Conservation (phyloP, 2,113 vertebrate species). For the Sphaerodactylus townsendi region DNA sequence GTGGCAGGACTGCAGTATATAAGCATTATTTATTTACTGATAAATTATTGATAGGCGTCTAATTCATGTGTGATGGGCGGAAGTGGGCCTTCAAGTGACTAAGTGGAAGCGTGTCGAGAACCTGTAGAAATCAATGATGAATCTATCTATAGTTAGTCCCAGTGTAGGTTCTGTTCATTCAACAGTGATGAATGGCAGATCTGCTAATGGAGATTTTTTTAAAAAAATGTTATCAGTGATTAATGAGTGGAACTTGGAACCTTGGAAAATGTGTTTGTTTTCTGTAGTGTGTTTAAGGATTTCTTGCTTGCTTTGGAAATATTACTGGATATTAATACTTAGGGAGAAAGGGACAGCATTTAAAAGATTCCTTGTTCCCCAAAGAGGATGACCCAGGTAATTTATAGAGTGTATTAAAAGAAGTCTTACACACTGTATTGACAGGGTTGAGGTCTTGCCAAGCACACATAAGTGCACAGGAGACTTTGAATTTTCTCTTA, state of each 20-base stretch:
- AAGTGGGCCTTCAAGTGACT: conserved; percentile 27
- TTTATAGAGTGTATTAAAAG: neutral
- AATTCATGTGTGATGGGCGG: conserved; percentile 43
- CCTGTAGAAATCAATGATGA: conserved; percentile 18
- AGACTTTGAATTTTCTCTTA: neutral
- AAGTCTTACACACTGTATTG: neutral
- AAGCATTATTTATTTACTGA: conserved; percentile 37
- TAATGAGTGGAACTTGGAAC: neutral
- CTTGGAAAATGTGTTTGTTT: conserved; percentile 1
- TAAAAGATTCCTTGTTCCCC: neutral
- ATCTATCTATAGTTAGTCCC: conserved; percentile 34
- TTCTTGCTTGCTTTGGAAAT: neutral
- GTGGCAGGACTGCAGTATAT: conserved; percentile 36
- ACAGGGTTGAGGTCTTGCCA: neutral
- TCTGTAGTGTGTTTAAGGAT: neutral
- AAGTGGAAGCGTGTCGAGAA: conserved; percentile 46
- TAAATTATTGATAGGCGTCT: conserved; percentile 44
- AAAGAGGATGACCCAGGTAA: neutral
- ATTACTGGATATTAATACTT: neutral
- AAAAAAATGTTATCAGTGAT: neutral
- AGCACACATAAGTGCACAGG: neutral
- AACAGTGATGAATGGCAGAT: conserved; percentile 27
- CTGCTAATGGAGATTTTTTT: conserved; percentile 29
- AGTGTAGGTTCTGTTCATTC: neutral
- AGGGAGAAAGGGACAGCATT: neutral